Evolutionary conservation across 1,140 invertebrate species (phyloP).

Genomic region (Philopotamus ludificatus): DNA sequence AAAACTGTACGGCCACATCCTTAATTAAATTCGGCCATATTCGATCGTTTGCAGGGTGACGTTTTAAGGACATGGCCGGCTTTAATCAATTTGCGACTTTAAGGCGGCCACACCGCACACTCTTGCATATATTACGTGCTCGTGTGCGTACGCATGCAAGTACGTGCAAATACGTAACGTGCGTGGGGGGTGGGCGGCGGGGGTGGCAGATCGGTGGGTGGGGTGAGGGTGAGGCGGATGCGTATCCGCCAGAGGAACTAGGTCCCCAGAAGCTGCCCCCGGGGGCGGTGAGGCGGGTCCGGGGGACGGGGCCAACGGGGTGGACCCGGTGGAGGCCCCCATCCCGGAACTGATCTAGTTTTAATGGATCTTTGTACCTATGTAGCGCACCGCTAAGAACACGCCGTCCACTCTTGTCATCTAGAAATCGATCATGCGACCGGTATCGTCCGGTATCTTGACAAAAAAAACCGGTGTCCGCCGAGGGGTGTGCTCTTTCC

Average conservation of each 20-base stretch:
- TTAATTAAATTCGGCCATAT: slow-evolving; percentile 22
- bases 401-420: no score
- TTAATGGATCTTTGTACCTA: slow-evolving; percentile 33
- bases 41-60: slow-evolving; percentile 8
- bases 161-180: neutral
- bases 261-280: no score
- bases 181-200: neutral
- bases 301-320: neutral
- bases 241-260: no score
- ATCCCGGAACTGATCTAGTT: slow-evolving; percentile 36
- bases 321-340: slow-evolving; percentile 13
- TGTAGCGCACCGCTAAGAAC: no score
- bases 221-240: no score
- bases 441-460: no score
- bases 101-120: slow-evolving; percentile 18
- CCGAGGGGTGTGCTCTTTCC: neutral
- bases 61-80: slow-evolving; percentile 1
- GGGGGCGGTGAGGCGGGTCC: no score
- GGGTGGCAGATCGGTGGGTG: neutral
- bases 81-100: slow-evolving; percentile 25
- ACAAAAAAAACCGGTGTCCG: neutral
- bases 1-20: neutral
- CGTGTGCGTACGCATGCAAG: slow-evolving; percentile 7
- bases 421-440: no score
- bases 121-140: slow-evolving; percentile 19